A percentile compares a stretch with the other conserved stretches of the same genome.
phyloP scores from a whole-genome alignment of 1,140 invertebrate genomes.

The Coptotermes formosanus region DNA sequence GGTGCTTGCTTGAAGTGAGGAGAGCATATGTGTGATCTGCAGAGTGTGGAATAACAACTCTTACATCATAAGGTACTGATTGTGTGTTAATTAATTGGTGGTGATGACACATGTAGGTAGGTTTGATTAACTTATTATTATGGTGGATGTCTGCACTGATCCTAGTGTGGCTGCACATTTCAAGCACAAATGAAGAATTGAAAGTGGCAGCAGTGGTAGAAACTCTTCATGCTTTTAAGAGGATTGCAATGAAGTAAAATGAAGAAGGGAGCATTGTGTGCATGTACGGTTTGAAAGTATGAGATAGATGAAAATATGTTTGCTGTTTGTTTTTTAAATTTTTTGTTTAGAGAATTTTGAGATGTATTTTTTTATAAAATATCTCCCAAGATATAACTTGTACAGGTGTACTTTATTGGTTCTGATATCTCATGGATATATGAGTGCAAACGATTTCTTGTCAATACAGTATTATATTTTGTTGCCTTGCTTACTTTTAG shows the following conservation, averaged over 20 bases:
- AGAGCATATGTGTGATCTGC: too few relatives aligned
- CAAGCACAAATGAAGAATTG: background rate
- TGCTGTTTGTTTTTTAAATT: too few relatives aligned
- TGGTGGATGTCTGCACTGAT: background rate
- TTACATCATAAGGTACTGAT: background rate
- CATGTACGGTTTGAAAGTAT: too few relatives aligned
- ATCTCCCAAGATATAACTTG: background rate
- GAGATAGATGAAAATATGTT: too few relatives aligned
- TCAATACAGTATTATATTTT: too few relatives aligned
- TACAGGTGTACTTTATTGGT: background rate
- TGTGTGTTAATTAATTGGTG: background rate
- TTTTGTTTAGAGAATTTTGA: background rate
- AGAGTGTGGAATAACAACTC: too few relatives aligned
- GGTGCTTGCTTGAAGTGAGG: background rate
- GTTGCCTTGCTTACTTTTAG: too few relatives aligned
- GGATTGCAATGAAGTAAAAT: too few relatives aligned
- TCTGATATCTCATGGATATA: background rate
- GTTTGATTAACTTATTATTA: background rate
- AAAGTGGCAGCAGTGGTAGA: background rate
- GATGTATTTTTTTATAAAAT: background rate
- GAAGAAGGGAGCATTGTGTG: too few relatives aligned
- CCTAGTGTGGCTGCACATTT: background rate
- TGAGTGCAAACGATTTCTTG: background rate
- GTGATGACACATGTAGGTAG: background rate
- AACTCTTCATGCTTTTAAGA: too few relatives aligned